Evolutionary conservation across 92 coral and sea anemone species (phyloP).

Genomic region (Micromussa lordhowensis): DNA sequence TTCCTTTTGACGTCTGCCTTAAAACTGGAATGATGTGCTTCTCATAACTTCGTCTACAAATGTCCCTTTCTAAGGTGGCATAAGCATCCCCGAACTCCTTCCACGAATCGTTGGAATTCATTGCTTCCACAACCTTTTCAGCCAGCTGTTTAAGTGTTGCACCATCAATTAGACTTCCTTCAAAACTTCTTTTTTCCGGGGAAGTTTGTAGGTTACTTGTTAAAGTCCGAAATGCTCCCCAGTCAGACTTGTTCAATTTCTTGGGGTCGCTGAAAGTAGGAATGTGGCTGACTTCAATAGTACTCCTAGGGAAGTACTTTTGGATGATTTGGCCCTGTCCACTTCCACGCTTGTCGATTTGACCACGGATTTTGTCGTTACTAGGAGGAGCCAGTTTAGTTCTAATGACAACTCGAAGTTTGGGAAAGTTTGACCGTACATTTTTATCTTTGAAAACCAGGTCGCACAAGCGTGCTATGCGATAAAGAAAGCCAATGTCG

Average conservation of each 20-base stretch:
- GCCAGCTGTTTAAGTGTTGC: not conserved
- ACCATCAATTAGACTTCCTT: slow-evolving; percentile 15
- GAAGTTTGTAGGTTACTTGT: not conserved
- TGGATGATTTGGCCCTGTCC: not conserved
- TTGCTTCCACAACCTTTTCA: not conserved
- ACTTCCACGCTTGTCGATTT: not conserved
- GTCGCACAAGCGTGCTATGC: slow-evolving; percentile 2
- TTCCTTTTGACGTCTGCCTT: not conserved
- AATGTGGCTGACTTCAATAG: not conserved
- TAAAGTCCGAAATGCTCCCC: not conserved
- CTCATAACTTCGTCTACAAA: slow-evolving; percentile 8
- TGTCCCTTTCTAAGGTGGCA: slow-evolving; percentile 5
- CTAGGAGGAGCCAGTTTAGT: not conserved
- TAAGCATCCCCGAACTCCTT: slow-evolving; percentile 20
- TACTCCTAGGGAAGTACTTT: not conserved
- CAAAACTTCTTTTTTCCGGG: not conserved
- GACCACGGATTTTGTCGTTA: not conserved
- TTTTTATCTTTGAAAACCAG: not conserved
- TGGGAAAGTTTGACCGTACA: not conserved
- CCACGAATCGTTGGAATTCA: slow-evolving; percentile 17
- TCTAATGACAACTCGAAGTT: not conserved
- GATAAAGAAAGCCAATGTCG: not conserved
- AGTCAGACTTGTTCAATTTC: not conserved
- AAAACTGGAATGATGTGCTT: not conserved
- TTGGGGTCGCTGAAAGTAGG: not conserved